Base-by-base conservation (phyloP, 2,888 invertebrate species). In the Acrobasis consociella region DNA sequence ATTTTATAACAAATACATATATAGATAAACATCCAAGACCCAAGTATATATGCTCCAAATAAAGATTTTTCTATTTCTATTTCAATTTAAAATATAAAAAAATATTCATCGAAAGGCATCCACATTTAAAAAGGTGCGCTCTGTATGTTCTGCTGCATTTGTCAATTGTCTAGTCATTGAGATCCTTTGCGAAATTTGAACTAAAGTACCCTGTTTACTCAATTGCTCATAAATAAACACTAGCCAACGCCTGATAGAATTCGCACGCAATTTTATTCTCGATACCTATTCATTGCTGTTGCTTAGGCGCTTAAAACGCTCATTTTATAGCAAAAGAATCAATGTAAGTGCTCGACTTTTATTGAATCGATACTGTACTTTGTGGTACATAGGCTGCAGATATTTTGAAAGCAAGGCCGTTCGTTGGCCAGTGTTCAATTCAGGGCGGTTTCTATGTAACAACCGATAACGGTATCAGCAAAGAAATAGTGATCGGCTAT, bases 341-440 rank as follows among this genome's bases (percentile, higher is more conserved):
- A 31, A 53, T 53, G 31, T 53, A 37, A n/a, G 31, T 53, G n/a
- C 5, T 15, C 9, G 31, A 37, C 11, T 37, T 13, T 38, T 37
- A 37, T n/a, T 52, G 13, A 22, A 22, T 52, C 13, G 52, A 31
- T 7, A 37, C 31, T 31, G 1, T 42, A 8, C 58, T 16, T 42
- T 17, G 15, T 58, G 46, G 58, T 58, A 56, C 56, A 56, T 37
- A 38, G 39, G 42, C 46, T 58, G 56, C 56, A 56, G 58, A 58
- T 58, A 17, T 58, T 42, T 58, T 15, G 58, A 58, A 58, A 58
- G 58, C 42, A 58, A 58, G 58, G 58, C 58, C 58, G 58, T 38
- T 58, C 1, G 37, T 58, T 42, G 42, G 42, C 58, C 17, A 17
- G 22, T 15, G 16, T 9, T 39, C 13, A 16, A 58, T 42, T 58